A percentile compares a stretch with the other conserved stretches of the same genome.
phyloP scores from a whole-genome alignment of 2,888 invertebrate genomes.

The Laothoe populi region DNA sequence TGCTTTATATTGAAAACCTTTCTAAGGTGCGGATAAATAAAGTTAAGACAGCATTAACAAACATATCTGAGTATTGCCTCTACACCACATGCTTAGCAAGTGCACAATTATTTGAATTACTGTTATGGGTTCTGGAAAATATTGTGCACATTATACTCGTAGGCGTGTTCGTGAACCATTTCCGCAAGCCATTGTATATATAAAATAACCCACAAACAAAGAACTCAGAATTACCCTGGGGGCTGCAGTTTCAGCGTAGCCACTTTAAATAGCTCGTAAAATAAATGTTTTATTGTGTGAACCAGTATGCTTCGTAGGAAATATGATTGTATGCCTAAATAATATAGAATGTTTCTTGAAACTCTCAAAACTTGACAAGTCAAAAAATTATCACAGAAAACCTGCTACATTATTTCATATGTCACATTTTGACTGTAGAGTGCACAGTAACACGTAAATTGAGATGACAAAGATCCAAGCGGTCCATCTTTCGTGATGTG shows the following conservation, averaged over 20 bases:
- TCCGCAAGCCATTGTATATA: constrained; percentile 52
- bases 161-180: constrained; percentile 52
- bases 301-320: neutral
- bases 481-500: constrained; percentile 28
- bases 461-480: constrained; percentile 7
- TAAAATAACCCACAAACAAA: constrained; percentile 43
- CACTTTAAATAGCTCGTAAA: constrained; percentile 1
- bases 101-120: constrained; percentile 74
- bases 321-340: neutral
- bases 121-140: constrained; percentile 72
- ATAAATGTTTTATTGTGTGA: constrained; percentile 2
- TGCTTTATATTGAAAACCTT: constrained; percentile 65
- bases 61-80: constrained; percentile 55
- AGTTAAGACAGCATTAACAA: constrained; percentile 59
- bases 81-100: constrained; percentile 68
- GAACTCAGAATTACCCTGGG: constrained; percentile 34
- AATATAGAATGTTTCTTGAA: neutral
- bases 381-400: neutral
- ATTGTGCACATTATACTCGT: constrained; percentile 62
- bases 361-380: neutral
- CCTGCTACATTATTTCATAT: neutral
- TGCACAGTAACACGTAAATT: constrained; percentile 21
- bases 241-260: neutral
- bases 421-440: neutral
- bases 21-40: neutral